These are phyloP conservation scores for Coenobita brevimanus DNA, from an alignment of 1,140 invertebrate species.

Conservation along the genomic window DNA sequence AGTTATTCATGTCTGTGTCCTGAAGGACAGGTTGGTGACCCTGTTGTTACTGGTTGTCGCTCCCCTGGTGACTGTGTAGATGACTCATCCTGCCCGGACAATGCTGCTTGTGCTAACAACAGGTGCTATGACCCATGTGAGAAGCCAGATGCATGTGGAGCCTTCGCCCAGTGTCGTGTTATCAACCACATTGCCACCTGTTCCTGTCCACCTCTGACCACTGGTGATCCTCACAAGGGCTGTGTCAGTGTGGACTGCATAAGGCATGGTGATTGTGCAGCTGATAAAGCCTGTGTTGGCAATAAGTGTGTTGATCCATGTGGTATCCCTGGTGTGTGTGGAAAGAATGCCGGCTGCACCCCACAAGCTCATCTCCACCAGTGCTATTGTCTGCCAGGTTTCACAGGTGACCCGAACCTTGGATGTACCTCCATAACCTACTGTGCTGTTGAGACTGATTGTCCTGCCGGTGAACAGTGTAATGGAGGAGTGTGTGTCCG, in stretches of 20 bases:
- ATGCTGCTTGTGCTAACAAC: constrained; percentile 85
- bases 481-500: constrained; percentile 85
- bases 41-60: constrained; percentile 82
- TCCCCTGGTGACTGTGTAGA: constrained; percentile 86
- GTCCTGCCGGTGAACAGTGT: constrained; percentile 86
- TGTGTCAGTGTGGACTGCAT: constrained; percentile 85
- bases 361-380: constrained; percentile 78
- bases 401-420: constrained; percentile 87
- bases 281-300: constrained; percentile 83
- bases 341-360: constrained; percentile 83
- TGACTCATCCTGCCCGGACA: constrained; percentile 85
- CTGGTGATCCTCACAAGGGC: constrained; percentile 73
- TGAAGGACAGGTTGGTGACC: constrained; percentile 83
- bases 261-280: constrained; percentile 80
- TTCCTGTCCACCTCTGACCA: constrained; percentile 83
- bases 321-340: constrained; percentile 85
- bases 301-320: constrained; percentile 88
- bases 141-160: constrained; percentile 79
- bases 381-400: constrained; percentile 86
- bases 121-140: constrained; percentile 88
- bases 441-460: constrained; percentile 81
- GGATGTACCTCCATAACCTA: constrained; percentile 81
- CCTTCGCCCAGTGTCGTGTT: constrained; percentile 82
- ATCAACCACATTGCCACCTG: constrained; percentile 81
- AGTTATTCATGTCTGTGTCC: constrained; percentile 71